A percentile compares a stretch with the other conserved stretches of the same genome.
phyloP scores from a whole-genome alignment of 2,797 vertebrate species.

The Aythya fuligula region DNA sequence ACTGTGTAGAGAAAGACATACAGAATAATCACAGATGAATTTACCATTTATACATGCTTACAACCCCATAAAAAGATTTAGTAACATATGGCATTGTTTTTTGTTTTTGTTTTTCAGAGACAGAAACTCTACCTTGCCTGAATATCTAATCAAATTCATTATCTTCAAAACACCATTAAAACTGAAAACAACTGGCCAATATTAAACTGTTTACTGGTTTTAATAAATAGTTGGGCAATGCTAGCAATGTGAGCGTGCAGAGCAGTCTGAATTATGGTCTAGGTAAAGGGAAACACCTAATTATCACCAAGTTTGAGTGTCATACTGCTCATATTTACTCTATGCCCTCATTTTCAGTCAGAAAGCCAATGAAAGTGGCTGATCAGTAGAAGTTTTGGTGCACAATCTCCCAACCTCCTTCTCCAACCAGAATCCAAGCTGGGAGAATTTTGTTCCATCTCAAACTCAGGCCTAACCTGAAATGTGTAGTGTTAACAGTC shows the following conservation, averaged over 20 bases:
- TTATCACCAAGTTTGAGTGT: not conserved
- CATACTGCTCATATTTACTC: not conserved
- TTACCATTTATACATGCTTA: not conserved
- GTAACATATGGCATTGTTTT: constrained; percentile 35
- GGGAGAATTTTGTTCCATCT: not conserved
- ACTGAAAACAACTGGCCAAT: not conserved
- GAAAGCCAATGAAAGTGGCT: not conserved
- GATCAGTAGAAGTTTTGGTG: not conserved
- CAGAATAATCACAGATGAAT: constrained; percentile 24
- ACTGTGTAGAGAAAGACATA: constrained; percentile 76
- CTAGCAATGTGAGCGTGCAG: not conserved
- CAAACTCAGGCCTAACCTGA: not conserved
- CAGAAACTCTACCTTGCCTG: constrained; percentile 12
- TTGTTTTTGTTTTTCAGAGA: not conserved
- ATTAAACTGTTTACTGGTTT: not conserved
- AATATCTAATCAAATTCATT: not conserved
- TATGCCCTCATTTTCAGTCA: not conserved
- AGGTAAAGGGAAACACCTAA: not conserved
- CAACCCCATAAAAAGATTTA: not conserved
- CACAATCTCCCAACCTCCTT: not conserved
- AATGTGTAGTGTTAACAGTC: constrained; percentile 16
- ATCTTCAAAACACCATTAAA: constrained; percentile 16
- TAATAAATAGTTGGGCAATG: not conserved
- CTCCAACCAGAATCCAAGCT: not conserved
- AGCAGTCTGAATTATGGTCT: not conserved